Percentiles rank a stretch among this genome's conserved stretches.
Evolutionary conservation across 64 coral and sea anemone genomes (phyloP).

Genomic region (Actinia tenebrosa): DNA sequence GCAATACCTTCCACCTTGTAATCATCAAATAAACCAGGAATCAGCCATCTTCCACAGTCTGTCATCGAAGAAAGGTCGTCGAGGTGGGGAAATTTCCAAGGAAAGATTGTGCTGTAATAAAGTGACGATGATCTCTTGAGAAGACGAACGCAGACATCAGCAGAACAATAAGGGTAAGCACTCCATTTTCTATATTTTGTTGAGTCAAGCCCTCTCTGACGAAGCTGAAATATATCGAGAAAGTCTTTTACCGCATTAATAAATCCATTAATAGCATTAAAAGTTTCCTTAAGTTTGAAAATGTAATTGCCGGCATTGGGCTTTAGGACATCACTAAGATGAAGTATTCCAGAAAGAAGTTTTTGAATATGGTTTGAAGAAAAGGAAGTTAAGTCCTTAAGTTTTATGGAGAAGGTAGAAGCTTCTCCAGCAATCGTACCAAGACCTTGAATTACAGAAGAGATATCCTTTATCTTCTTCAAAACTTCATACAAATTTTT

Average conservation of each 20-base stretch:
- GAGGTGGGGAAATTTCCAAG: conserved; percentile 84
- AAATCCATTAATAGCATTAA: conserved; percentile 62
- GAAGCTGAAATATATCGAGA: conserved; percentile 74
- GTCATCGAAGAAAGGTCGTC: conserved; percentile 83
- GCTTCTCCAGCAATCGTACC: conserved; percentile 47
- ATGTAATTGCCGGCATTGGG: conserved; percentile 64
- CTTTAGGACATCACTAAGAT: conserved; percentile 48
- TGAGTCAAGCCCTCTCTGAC: conserved; percentile 68
- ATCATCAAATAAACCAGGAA: conserved; percentile 91
- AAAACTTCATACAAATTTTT: conserved; percentile 58
- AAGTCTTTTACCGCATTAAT: conserved; percentile 78
- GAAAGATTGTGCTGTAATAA: conserved; percentile 74
- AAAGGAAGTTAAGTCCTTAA: conserved; percentile 43
- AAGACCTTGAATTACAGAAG: conserved; percentile 50
- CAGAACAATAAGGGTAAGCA: conserved; percentile 82
- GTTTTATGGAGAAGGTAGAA: conserved; percentile 42
- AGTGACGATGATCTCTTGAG: conserved; percentile 71
- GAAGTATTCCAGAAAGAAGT: conserved; percentile 57
- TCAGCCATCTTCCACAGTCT: conserved; percentile 73
- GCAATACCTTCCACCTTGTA: conserved; percentile 88
- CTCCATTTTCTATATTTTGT: conserved; percentile 53
- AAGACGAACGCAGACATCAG: conserved; percentile 66
- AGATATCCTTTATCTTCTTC: conserved; percentile 53
- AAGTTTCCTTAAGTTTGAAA: conserved; percentile 41
- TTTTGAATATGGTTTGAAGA: conserved; percentile 59